Conservation (phyloP, 2,113 vertebrate species). For the Cyprinodon brontotheroides region DNA sequence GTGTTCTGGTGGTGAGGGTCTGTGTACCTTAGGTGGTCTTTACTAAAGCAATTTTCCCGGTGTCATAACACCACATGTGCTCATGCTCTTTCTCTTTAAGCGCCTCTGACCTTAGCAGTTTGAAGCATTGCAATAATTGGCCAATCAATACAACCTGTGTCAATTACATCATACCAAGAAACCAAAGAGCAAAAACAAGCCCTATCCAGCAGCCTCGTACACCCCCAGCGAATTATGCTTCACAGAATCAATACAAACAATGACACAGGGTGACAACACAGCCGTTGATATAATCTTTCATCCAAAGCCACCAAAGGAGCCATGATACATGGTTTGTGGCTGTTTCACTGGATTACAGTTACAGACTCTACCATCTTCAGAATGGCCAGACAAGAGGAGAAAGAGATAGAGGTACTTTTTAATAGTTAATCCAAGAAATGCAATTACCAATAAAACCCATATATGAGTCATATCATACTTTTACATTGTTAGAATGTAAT, state of each 20-base stretch:
- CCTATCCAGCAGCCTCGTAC: slow-evolving; percentile 37
- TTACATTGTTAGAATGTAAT: background rate
- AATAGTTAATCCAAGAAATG: slow-evolving; percentile 30
- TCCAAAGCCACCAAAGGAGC: slow-evolving; percentile 45
- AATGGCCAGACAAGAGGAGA: slow-evolving; percentile 29
- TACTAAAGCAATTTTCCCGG: slow-evolving; percentile 48
- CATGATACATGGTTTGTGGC: slow-evolving; percentile 33
- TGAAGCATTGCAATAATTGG: slow-evolving; percentile 69
- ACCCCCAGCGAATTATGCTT: slow-evolving; percentile 59
- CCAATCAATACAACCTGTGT: slow-evolving; percentile 68
- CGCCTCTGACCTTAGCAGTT: slow-evolving; percentile 54
- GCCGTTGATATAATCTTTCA: slow-evolving; percentile 61
- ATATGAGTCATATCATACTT: too few relatives aligned
- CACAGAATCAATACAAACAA: slow-evolving; percentile 70
- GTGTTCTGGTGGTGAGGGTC: slow-evolving; percentile 37
- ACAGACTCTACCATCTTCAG: slow-evolving; percentile 44
- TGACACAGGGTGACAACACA: slow-evolving; percentile 64
- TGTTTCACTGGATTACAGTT: slow-evolving; percentile 35
- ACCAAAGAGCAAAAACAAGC: slow-evolving; percentile 58
- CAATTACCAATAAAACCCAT: slow-evolving; percentile 5
- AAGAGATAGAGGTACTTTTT: slow-evolving; percentile 15
- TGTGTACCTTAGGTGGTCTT: slow-evolving; percentile 26
- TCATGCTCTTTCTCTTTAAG: slow-evolving; percentile 26
- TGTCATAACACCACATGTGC: slow-evolving; percentile 31
- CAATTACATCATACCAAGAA: slow-evolving; percentile 67